Evolutionary conservation across 2,797 vertebrate species (phyloP), one percentile per base, ranked within the genome.

Genomic region (Xiphorhynchus erythropygius): DNA sequence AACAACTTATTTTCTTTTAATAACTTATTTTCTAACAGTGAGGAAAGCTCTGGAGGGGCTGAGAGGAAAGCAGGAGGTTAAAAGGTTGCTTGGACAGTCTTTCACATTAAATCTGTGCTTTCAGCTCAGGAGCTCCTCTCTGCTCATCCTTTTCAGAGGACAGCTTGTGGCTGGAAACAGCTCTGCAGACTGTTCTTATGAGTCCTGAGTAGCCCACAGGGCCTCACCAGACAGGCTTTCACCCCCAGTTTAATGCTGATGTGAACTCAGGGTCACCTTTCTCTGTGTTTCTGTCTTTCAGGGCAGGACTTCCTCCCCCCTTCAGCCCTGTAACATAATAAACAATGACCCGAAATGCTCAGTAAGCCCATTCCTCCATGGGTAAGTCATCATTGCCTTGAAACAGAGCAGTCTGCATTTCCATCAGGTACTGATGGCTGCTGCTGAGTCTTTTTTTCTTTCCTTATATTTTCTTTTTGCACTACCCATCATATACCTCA

Each of bases 241-340:
- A 50, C 21, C 35, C 69, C 65, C n/a, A 24, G 27, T 42, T 94
- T 11, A 27, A 56, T 57, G 56, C 62, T 92, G 78, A 76, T 0
- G 1, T 94, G 92, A 94, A 92, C 90, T 83, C 46, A 21, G 71
- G 53, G 84, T 94, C 86, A 82, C 68, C 46, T 87, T 85, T 90
- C 90, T 83, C 83, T 68, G 13, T 76, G 49, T 39, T 87, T 65
- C 90, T 93, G 52, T 87, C 78, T 70, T 67, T 79, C 75, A 87
- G 80, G 41, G 86, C 86, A 93, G 63, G 68, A 60, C 44, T 82
- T 77, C 8, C 27, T 65, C 24, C 57, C 50, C 39, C 35, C 30
- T 71, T 87, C 63, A 93, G 37, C 53, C 62, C 46, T 28, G n/a
- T 92, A 87, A 75, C 53, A 59, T 80, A 95, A 92, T 75, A 78